These are phyloP conservation scores for Amblyopsis rosae DNA, from an alignment of 2,113 vertebrate species.

Conservation along the genomic window DNA sequence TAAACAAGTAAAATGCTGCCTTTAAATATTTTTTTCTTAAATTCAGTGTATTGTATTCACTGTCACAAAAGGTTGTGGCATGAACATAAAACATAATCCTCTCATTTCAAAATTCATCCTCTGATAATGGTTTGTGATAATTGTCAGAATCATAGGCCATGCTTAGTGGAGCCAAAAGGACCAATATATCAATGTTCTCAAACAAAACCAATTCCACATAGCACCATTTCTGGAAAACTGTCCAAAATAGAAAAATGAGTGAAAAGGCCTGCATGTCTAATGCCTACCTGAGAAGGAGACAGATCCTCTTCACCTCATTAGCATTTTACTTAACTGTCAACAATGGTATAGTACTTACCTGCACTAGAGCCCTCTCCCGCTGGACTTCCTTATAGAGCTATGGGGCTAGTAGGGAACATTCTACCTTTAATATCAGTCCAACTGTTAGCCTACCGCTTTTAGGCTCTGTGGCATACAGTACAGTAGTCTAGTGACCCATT, in stretches of 20 bases:
- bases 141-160: neutral
- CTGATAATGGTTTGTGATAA: neutral
- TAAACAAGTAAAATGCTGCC: conserved; percentile 53
- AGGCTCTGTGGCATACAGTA: neutral
- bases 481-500: neutral
- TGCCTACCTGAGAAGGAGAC: conserved; percentile 54
- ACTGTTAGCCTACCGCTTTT: too few relatives aligned
- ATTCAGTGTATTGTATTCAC: neutral
- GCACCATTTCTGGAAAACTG: neutral
- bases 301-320: conserved; percentile 37
- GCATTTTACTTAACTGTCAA: neutral
- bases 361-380: conserved; percentile 23
- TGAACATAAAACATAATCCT: conserved; percentile 13
- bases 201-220: neutral
- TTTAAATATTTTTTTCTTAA: conserved; percentile 20
- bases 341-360: conserved; percentile 62
- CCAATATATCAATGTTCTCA: neutral
- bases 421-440: neutral
- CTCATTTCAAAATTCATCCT: conserved; percentile 6
- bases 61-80: neutral
- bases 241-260: neutral
- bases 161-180: neutral
- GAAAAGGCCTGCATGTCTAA: conserved; percentile 7
- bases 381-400: conserved; percentile 30
- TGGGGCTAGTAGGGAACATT: neutral